Evolutionary conservation across 2,113 vertebrate species (phyloP), one percentile per base, ranked within the genome.

Genomic region (Bombycilla garrulus): DNA sequence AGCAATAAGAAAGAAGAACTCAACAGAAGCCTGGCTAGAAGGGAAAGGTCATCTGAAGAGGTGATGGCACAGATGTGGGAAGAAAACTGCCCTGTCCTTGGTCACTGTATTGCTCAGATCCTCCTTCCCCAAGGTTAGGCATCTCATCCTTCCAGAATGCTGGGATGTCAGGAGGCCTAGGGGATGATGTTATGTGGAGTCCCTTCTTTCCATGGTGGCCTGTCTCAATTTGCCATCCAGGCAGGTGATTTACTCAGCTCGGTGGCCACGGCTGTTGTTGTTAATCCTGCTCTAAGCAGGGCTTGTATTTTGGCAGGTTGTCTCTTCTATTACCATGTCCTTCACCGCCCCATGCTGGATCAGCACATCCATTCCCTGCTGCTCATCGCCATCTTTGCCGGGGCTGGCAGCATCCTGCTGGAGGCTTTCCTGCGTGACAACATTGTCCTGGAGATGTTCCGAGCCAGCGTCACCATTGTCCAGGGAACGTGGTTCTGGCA

Each of bases 401-500:
- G 98, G 0, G 92, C 98, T 3, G 66, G 97, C 91, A 97, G 96
- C 80, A 54, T 66, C 82, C 87, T 98, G 88, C 18, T 99, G 65
- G 99, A 99, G 95, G 98, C 98, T 65, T 98, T 99, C 89, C 57
- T 98, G 42, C 96, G 93, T 6, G 96, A 98, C 92, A 98, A 99
- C 78, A 87, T 98, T 1, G 64, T 99, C 88, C 91, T 99, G 92
- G 98, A 99, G 91, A 96, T 99, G 38, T 97, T 99, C 51, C 92
- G 98, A n/a, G 96, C 97, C 3, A 97, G 97, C 29, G 26, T 99
- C n/a, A 77, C 98, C 89, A 97, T 99, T n/a, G 90, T 99, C n/a
- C 99, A 99, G 92, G 99, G 99, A 28, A 98, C 99, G 0, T 99
- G 99, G 99, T 99, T 99, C 97, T 99, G 98, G 98, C 99, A 99